Percentiles rank a stretch among this genome's conserved stretches.
Evolutionary conservation across 2,888 invertebrate genomes (phyloP).

Genomic region (Amphipyra tragopoginis): DNA sequence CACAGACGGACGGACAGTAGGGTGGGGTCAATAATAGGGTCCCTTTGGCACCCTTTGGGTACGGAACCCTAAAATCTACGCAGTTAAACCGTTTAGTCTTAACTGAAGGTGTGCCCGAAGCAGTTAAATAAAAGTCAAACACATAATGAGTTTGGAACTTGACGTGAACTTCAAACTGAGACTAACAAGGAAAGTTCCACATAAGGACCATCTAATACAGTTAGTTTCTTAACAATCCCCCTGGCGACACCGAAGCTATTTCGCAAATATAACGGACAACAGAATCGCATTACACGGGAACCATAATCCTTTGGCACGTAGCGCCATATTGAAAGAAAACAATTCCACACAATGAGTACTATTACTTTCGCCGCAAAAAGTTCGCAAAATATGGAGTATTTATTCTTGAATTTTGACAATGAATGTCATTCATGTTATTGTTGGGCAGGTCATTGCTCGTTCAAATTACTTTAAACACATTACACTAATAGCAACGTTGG

Average conservation of each 20-base stretch:
- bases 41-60: too few relatives aligned
- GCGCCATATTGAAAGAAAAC: conserved; percentile 22
- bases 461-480: conserved; percentile 12
- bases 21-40: too few relatives aligned
- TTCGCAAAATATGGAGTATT: neutral
- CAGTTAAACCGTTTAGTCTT: too few relatives aligned
- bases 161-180: conserved; percentile 2
- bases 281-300: conserved; percentile 18
- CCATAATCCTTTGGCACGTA: conserved; percentile 40
- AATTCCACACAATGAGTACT: conserved; percentile 10
- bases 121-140: neutral
- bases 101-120: too few relatives aligned
- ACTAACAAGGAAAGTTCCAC: conserved; percentile 24
- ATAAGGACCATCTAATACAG: conserved; percentile 17
- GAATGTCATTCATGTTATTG: conserved; percentile 7
- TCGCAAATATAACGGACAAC: conserved; percentile 32
- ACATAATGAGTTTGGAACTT: neutral
- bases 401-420: conserved; percentile 12
- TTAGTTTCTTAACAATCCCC: conserved; percentile 27
- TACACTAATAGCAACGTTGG: conserved; percentile 2
- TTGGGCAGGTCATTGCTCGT: conserved; percentile 28
- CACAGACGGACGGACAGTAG: too few relatives aligned
- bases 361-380: conserved; percentile 21
- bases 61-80: too few relatives aligned
- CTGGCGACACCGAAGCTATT: conserved; percentile 9